Evolutionary conservation across 2,888 invertebrate species (phyloP).

Genomic region (Pammene aurita): DNA sequence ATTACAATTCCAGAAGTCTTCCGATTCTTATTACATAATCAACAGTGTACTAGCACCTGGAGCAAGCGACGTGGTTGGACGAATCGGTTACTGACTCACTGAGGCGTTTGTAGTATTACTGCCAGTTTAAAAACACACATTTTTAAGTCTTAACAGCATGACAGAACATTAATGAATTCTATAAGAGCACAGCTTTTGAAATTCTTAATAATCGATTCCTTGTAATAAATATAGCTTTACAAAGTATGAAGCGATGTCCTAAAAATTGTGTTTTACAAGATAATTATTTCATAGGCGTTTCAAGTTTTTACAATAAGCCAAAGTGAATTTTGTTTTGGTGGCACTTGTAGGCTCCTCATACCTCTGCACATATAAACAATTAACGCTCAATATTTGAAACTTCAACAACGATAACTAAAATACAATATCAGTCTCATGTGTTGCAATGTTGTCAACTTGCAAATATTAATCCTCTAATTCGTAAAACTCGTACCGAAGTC

Average conservation of each 20-base stretch:
- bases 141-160: not conserved
- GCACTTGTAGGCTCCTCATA: constrained; percentile 7
- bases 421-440: constrained; percentile 75
- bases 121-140: not conserved
- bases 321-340: constrained; percentile 8
- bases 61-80: constrained; percentile 69
- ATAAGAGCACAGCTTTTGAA: no score
- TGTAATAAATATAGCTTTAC: no score
- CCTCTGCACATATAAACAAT: constrained; percentile 11
- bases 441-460: constrained; percentile 57
- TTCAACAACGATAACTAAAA: constrained; percentile 61
- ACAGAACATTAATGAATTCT: no score
- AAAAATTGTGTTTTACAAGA: not conserved
- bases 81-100: constrained; percentile 51
- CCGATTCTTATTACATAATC: constrained; percentile 29
- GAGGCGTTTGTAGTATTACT: constrained; percentile 59
- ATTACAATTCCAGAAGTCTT: constrained; percentile 39
- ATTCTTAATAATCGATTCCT: no score
- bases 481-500: not conserved
- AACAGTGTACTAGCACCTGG: constrained; percentile 60
- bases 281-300: not conserved
- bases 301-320: not conserved
- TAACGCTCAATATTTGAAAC: constrained; percentile 52
- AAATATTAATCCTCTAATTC: constrained; percentile 37
- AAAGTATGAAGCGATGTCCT: not conserved